Percentiles rank a stretch among this genome's conserved stretches.
phyloP scores from a whole-genome alignment of 2,797 vertebrate species.

The Dicrostonyx torquatus region DNA sequence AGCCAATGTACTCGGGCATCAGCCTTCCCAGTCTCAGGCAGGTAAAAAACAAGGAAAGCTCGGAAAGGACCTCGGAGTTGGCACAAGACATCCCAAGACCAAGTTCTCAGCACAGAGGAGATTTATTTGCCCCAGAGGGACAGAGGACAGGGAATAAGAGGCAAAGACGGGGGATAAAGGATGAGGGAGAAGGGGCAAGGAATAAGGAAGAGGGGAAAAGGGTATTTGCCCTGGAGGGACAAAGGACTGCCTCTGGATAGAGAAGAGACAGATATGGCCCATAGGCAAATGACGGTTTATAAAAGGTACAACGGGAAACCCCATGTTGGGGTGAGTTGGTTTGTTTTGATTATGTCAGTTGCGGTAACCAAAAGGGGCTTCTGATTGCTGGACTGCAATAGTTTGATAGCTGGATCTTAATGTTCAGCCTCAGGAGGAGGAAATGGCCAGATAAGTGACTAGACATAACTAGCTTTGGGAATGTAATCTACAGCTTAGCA shows the following conservation, averaged over 20 bases:
- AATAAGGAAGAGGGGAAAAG: too few species aligned
- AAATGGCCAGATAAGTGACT: neutral
- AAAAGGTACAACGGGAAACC: neutral
- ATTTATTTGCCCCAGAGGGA: neutral
- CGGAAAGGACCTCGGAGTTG: neutral
- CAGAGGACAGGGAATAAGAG: too few species aligned
- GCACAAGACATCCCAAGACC: neutral
- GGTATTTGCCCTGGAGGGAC: neutral
- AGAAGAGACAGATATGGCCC: neutral
- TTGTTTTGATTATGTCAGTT: neutral
- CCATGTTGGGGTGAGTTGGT: neutral
- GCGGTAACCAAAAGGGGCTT: neutral
- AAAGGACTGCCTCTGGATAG: neutral
- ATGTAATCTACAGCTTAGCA: neutral
- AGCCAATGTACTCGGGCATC: neutral
- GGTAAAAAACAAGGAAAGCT: neutral
- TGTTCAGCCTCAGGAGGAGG: neutral
- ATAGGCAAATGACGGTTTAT: neutral
- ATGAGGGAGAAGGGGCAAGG: neutral
- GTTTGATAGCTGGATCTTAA: neutral
- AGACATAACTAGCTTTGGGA: neutral
- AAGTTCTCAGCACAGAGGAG: neutral
- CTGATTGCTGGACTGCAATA: neutral
- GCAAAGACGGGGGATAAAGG: neutral
- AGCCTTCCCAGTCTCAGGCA: neutral